Evolutionary conservation across 2,888 invertebrate species (phyloP).

Genomic region (Ichneumoninae sp.): DNA sequence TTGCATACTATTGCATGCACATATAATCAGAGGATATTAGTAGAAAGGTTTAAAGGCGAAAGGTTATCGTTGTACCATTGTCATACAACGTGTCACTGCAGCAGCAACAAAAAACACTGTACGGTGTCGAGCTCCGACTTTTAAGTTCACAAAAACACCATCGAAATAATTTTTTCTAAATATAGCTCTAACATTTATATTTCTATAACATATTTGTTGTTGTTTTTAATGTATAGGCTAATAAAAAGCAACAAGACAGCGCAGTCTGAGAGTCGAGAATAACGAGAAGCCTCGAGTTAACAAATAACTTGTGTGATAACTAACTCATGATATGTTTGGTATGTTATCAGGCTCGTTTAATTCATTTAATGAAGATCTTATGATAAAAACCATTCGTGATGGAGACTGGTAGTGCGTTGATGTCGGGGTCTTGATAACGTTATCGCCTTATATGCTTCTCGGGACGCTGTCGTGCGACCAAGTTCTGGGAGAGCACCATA

Average conservation of each 20-base stretch:
- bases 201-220: not conserved
- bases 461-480: conserved; percentile 29
- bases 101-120: too few relatives aligned
- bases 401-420: not conserved
- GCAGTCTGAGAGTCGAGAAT: conserved; percentile 7
- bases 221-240: not conserved
- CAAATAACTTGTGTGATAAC: conserved; percentile 27
- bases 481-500: conserved; percentile 15
- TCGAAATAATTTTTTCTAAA: too few relatives aligned
- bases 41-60: too few relatives aligned
- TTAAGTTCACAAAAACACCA: too few relatives aligned
- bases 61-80: too few relatives aligned
- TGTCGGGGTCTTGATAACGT: conserved; percentile 21
- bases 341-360: conserved; percentile 39
- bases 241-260: conserved; percentile 5
- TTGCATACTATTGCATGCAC: too few relatives aligned
- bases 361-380: conserved; percentile 51
- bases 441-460: conserved; percentile 41
- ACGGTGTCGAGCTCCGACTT: too few relatives aligned
- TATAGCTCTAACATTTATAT: too few relatives aligned
- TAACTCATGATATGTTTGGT: conserved; percentile 3
- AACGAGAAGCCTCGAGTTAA: conserved; percentile 29
- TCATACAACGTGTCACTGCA: too few relatives aligned
- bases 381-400: conserved; percentile 25
- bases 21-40: too few relatives aligned